phyloP scores from a whole-genome alignment of 2,888 invertebrate genomes.

The Drosophila neoperkinsi region DNA sequence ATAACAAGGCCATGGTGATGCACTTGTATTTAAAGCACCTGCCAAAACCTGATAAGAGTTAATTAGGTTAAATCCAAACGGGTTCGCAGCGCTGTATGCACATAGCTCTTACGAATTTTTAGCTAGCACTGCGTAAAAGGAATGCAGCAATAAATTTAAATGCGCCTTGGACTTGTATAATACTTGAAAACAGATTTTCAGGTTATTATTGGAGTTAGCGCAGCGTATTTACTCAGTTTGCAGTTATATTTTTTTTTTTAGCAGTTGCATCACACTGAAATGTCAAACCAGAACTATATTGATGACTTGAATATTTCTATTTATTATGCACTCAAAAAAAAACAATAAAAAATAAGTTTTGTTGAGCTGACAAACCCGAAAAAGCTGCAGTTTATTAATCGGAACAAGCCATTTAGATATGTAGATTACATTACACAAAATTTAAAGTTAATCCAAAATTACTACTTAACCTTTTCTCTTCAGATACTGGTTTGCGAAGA shows the following conservation, averaged over 20 bases:
- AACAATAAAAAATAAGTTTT: not conserved
- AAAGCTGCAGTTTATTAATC: not conserved
- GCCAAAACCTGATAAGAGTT: constrained; percentile 49
- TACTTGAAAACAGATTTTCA: not conserved
- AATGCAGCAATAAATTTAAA: not conserved
- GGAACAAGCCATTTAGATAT: not conserved
- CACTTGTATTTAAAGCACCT: constrained; percentile 53
- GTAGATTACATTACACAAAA: not conserved
- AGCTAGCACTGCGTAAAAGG: constrained; percentile 37
- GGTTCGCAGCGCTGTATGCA: constrained; percentile 35
- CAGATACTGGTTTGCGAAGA: not conserved
- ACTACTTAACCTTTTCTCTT: not conserved
- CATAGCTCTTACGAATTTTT: constrained; percentile 10
- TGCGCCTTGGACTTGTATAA: not conserved
- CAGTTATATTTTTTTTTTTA: not conserved
- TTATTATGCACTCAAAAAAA: not conserved
- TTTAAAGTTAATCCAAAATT: not conserved
- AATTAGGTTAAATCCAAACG: constrained; percentile 54
- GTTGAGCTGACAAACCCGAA: not conserved
- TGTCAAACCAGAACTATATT: not conserved
- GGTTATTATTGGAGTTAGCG: not conserved
- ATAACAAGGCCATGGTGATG: constrained; percentile 8
- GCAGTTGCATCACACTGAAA: not conserved
- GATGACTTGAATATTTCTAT: not conserved
- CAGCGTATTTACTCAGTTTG: not conserved